phyloP scores from a whole-genome alignment of 2,888 invertebrate genomes.

The Agrochola litura region DNA sequence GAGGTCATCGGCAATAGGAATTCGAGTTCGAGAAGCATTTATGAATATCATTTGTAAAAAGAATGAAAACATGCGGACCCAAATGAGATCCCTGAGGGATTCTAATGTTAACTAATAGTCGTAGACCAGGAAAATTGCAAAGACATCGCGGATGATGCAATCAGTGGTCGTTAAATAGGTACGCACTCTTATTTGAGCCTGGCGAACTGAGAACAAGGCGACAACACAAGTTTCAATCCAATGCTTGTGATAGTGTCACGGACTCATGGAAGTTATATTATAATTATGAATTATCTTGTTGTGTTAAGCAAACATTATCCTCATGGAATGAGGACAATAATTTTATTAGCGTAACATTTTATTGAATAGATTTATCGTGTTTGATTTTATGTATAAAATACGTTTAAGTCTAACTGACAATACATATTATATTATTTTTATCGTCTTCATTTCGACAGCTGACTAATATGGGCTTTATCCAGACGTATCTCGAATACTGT shows the following conservation, averaged over 20 bases:
- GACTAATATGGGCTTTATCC: not conserved
- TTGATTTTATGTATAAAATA: not conserved
- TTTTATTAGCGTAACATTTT: not conserved
- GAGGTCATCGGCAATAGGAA: no score
- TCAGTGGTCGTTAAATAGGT: slow-evolving; percentile 1
- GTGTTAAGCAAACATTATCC: slow-evolving; percentile 9
- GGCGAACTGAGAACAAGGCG: not conserved
- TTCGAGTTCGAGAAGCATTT: no score
- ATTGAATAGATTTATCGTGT: not conserved
- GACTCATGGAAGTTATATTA: not conserved
- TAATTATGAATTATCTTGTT: not conserved
- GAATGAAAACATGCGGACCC: no score
- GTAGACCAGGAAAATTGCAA: slow-evolving; percentile 16
- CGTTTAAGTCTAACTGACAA: no score
- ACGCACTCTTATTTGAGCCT: not conserved
- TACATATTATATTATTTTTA: not conserved
- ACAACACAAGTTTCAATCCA: not conserved
- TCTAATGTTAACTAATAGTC: not conserved
- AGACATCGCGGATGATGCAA: slow-evolving; percentile 15
- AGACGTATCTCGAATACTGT: not conserved
- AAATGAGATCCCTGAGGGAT: no score
- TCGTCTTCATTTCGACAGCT: not conserved
- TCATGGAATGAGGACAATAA: not conserved
- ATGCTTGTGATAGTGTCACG: not conserved
- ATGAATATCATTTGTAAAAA: no score